These are phyloP conservation scores for Rhagophthalmus giganteus DNA, from an alignment of 2,888 invertebrate genomes.

Conservation along the genomic window DNA sequence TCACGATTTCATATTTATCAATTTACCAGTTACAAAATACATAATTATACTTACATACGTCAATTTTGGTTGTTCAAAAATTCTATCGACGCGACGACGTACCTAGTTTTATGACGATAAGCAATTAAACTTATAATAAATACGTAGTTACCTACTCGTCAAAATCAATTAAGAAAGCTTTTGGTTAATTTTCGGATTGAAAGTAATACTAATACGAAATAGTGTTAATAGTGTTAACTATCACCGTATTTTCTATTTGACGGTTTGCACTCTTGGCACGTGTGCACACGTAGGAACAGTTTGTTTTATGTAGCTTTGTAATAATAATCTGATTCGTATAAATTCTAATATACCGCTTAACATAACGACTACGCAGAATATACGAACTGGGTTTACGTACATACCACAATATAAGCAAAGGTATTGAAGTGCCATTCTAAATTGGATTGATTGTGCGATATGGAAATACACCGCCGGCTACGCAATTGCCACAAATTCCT, in stretches of 20 bases:
- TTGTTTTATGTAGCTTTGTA: slow-evolving; percentile 11
- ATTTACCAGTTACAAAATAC: not conserved
- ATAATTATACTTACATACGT: no score
- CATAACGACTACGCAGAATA: slow-evolving; percentile 22
- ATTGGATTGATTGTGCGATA: slow-evolving; percentile 53
- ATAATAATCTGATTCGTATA: slow-evolving; percentile 43
- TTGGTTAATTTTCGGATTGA: no score
- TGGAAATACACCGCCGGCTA: slow-evolving; percentile 36
- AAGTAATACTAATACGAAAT: no score
- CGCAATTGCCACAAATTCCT: slow-evolving; percentile 30
- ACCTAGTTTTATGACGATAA: no score
- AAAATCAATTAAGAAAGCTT: no score
- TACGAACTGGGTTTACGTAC: slow-evolving; percentile 35
- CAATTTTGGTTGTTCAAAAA: no score
- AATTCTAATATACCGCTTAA: slow-evolving; percentile 47
- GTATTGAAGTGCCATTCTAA: slow-evolving; percentile 52
- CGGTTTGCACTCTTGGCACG: not conserved
- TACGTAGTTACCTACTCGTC: no score
- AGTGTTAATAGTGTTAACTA: no score
- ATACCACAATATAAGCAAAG: slow-evolving; percentile 42
- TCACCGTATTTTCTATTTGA: not conserved
- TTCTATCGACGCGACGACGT: no score
- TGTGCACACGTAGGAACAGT: slow-evolving; percentile 3
- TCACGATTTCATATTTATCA: not conserved
- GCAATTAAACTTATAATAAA: no score